Evolutionary conservation across 2,888 invertebrate genomes (phyloP), one percentile per base, ranked within the genome.

Genomic region (Subacronicta megacephala): DNA sequence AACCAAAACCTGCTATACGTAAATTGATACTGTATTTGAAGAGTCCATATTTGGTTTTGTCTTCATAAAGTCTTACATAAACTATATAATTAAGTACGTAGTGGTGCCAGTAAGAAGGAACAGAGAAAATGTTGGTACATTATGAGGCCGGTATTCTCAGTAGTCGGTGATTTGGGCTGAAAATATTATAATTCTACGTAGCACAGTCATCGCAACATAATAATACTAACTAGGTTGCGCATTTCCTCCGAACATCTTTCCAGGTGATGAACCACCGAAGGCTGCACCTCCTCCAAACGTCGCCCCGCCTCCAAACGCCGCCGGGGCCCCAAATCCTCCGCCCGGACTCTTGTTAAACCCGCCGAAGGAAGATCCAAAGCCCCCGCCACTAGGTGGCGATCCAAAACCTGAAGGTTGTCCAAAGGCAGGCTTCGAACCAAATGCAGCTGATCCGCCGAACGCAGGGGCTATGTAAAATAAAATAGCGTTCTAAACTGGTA

Each of bases 261-360:
- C 84, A 0, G 95, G 95, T 0, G 95, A 94, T 0, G 95, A 92
- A 77, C 84, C 85, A 0, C 95, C 95, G 77, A 96, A 95, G 0
- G 92, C 87, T 0, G 94, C 75, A 0, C 89, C 83, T 0, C 95
- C 85, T 0, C 95, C 95, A 82, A 95, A 95, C 0, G 90, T 74
- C 1, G 94, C 88, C 7, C 91, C 83, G 0, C 91, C 90, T 0
- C 95, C 95, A 82, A 95, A 95, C 0, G 93, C 78, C 0, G 95
- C 92, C 2, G 93, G 82, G 0, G 85, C 84, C 0, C 93, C 94
- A 68, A 94, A 94, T 0, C 87, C 88, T 42, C 87, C 80, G 20
- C 65, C 77, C 0, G 93, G 89, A 31, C 92, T 92, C 67, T 92
- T 92, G 78, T 89, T 92, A 73, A 91, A 90, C 0, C 89, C 91